These are phyloP conservation scores for Falco columbarius DNA, from an alignment of 2,797 vertebrate genomes.

Conservation along the genomic window DNA sequence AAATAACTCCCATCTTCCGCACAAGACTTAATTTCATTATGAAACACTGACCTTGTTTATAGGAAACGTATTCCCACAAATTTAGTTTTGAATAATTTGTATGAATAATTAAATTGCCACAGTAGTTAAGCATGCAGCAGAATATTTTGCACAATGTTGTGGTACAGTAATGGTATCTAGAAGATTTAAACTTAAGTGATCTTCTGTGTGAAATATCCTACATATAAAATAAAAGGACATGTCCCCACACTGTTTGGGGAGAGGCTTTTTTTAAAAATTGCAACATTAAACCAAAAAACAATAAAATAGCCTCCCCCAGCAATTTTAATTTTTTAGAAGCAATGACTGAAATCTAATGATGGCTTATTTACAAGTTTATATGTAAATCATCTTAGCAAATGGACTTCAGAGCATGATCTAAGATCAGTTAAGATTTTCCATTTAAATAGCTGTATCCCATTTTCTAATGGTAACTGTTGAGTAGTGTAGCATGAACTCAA, in stretches of 20 bases:
- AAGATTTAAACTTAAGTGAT: neutral
- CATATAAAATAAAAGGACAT: neutral
- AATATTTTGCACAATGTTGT: neutral
- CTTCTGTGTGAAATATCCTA: neutral
- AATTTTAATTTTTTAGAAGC: neutral
- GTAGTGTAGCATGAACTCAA: neutral
- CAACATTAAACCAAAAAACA: neutral
- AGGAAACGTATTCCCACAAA: neutral
- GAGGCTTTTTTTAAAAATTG: neutral
- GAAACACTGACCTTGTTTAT: neutral
- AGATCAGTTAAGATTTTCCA: neutral
- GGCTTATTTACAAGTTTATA: neutral
- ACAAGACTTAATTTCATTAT: neutral
- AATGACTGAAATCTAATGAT: neutral
- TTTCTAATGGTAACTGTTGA: neutral
- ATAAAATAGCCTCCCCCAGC: accelerated
- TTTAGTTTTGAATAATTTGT: neutral
- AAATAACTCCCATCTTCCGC: neutral
- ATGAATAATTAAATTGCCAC: neutral
- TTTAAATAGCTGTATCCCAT: neutral
- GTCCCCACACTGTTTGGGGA: neutral
- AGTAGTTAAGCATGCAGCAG: neutral
- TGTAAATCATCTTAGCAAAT: neutral
- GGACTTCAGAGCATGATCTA: neutral
- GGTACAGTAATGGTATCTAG: neutral